Conservation (phyloP, 2,888 invertebrate genomes). For the Spodoptera exigua region DNA sequence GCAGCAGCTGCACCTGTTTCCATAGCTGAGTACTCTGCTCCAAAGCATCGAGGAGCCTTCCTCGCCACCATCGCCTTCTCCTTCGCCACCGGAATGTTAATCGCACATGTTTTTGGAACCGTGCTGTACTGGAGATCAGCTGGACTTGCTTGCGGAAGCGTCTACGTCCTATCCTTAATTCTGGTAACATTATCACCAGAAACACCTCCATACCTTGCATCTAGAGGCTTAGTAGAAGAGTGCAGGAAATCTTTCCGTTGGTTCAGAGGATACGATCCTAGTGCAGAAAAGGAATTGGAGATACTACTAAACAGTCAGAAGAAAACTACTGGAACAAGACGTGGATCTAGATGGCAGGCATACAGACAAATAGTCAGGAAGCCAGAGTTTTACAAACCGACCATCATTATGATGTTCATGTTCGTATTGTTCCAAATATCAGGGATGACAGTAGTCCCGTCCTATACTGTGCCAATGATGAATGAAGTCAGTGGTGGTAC, state of each 20-base stretch:
- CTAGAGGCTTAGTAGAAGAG: constrained; percentile 85
- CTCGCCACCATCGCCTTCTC: constrained; percentile 90
- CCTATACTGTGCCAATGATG: constrained; percentile 91
- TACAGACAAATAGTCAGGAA: constrained; percentile 71
- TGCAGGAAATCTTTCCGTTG: constrained; percentile 90
- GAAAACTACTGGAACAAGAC: constrained; percentile 61
- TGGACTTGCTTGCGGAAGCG: constrained; percentile 85
- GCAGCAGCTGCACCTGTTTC: constrained; percentile 83
- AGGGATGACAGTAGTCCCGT: constrained; percentile 92
- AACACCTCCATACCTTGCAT: constrained; percentile 91
- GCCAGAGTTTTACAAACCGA: constrained; percentile 90
- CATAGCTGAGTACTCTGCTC: constrained; percentile 87
- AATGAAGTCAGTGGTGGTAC: constrained; percentile 88
- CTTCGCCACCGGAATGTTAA: constrained; percentile 90
- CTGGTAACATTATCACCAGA: constrained; percentile 90
- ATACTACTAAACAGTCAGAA: constrained; percentile 79
- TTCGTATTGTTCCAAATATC: constrained; percentile 92
- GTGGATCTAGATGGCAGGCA: constrained; percentile 71
- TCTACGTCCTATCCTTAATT: constrained; percentile 85
- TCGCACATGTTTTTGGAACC: constrained; percentile 91
- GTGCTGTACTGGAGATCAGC: constrained; percentile 89
- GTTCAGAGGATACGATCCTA: constrained; percentile 86
- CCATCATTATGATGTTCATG: constrained; percentile 90
- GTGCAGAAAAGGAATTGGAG: constrained; percentile 84
- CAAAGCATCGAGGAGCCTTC: constrained; percentile 90